Base-by-base conservation (phyloP, 1,140 invertebrate species). In the Pseudobourletiella spinata region DNA sequence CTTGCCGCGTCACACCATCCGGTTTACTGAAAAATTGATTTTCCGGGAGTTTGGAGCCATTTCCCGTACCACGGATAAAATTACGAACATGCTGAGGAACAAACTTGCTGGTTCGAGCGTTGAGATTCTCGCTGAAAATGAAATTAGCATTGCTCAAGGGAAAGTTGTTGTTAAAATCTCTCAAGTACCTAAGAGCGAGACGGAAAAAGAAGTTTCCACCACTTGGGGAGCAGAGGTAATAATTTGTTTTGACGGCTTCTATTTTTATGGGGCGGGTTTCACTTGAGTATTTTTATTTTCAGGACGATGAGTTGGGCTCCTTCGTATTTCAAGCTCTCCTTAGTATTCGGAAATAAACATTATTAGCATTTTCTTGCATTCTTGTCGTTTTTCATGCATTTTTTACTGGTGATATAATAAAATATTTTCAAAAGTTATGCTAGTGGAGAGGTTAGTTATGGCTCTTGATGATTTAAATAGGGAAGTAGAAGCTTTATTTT, bases 171-270 rank as follows among this genome's bases (percentile, higher is more conserved):
- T 95, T 0, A 88, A 91, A 76, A 87, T 87, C 15, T 74, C 74
- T 39, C 80, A 82, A 20, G 86, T 61, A 4, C 61, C 56, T 4
- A 66, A 70, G 51, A 64, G 89, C 66, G 86, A 87, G 67, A 84
- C 87, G 58, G 84, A 86, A 48, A 97, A 95, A 74, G 90, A 84
- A 70, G 84, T 96, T 64, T 86, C 89, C 71, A 86, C 96, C n/a
- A 93, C 92, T 0, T 98, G 93, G 93, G 89, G 88, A 8, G 91
- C 95, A 80, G 89, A 96, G 75, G 80, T 80, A 63, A 67, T n/a
- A n/a, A n/a, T n/a, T n/a, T n/a, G n/a, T n/a, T n/a, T n/a, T n/a
- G n/a, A 65, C 32, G 32, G 8, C n/a, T 39, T 11, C 32, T 39
- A 11, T 11, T n/a, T 39, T 39, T 39, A 11, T 11, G 32, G n/a